Conservation (phyloP, 2,888 invertebrate genomes). For the Drosophila kuntzei region DNA sequence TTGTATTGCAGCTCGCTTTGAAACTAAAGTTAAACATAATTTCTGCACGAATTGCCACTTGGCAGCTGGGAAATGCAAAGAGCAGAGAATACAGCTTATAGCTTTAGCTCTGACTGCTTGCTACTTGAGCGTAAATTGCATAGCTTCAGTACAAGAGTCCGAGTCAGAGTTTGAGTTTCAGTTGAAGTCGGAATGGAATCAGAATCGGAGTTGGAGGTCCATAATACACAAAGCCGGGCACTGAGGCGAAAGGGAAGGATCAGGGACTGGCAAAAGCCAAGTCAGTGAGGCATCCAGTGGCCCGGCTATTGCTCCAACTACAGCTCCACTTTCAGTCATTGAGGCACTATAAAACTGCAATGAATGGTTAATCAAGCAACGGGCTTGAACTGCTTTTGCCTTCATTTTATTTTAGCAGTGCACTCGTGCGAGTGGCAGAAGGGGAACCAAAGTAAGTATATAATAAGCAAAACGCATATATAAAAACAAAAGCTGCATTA, state of each 20-base stretch:
- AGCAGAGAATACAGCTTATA: conserved; percentile 56
- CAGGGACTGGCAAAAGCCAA: conserved; percentile 53
- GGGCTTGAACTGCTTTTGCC: conserved; percentile 75
- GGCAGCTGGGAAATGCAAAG: conserved; percentile 58
- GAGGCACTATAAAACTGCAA: conserved; percentile 77
- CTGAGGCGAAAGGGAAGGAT: conserved; percentile 48
- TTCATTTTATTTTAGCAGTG: conserved; percentile 68
- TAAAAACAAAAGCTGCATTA: conserved; percentile 48
- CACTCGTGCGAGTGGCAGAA: conserved; percentile 42
- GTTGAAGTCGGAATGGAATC: conserved; percentile 37
- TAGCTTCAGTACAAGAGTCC: conserved; percentile 46
- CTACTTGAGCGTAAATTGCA: conserved; percentile 79
- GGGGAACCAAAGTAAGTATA: conserved; percentile 43
- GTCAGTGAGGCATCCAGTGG: conserved; percentile 48
- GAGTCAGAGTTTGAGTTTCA: conserved; percentile 38
- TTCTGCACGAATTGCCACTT: conserved; percentile 78
- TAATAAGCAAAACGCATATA: conserved; percentile 60
- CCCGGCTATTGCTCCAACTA: conserved; percentile 25
- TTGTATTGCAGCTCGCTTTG: conserved; percentile 55
- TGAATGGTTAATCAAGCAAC: conserved; percentile 79
- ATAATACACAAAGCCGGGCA: conserved; percentile 66
- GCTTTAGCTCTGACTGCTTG: conserved; percentile 39
- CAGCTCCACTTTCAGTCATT: conserved; percentile 61
- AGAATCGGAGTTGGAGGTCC: conserved; percentile 25
- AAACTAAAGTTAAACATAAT: conserved; percentile 76